Evolutionary conservation across 2,888 invertebrate species (phyloP).

Genomic region (Habroteleia sp.): DNA sequence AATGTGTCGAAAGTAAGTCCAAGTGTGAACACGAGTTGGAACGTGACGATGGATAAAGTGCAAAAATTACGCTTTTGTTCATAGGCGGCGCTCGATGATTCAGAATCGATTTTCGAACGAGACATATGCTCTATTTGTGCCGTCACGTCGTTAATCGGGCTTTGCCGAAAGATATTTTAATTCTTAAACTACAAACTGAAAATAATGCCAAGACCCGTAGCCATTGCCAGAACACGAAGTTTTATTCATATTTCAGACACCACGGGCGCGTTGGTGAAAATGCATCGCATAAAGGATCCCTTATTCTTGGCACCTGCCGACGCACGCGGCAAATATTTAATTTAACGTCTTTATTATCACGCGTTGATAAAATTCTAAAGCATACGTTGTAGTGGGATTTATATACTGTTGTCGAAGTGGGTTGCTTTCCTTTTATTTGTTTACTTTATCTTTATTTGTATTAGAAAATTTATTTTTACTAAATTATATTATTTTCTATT

Average conservation of each 20-base stretch:
- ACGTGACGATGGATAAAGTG: constrained; percentile 57
- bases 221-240: constrained; percentile 73
- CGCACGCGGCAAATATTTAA: constrained; percentile 68
- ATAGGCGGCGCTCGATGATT: constrained; percentile 21
- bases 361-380: no score
- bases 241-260: constrained; percentile 62
- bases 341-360: constrained; percentile 69
- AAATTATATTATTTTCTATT: no score
- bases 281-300: constrained; percentile 68
- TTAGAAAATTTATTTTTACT: no score
- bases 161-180: constrained; percentile 53
- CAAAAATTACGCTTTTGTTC: constrained; percentile 43
- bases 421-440: no score
- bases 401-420: no score
- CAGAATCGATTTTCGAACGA: constrained; percentile 33
- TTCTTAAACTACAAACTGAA: constrained; percentile 58
- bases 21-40: constrained; percentile 45
- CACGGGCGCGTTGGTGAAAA: constrained; percentile 71
- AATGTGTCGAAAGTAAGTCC: constrained; percentile 14
- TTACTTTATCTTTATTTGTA: no score
- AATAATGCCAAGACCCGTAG: constrained; percentile 71
- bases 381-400: no score
- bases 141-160: constrained; percentile 60
- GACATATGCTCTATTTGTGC: constrained; percentile 62
- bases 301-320: constrained; percentile 71